These are phyloP conservation scores for Xyrichtys novacula DNA, from an alignment of 2,797 vertebrate species.

Conservation along the genomic window DNA sequence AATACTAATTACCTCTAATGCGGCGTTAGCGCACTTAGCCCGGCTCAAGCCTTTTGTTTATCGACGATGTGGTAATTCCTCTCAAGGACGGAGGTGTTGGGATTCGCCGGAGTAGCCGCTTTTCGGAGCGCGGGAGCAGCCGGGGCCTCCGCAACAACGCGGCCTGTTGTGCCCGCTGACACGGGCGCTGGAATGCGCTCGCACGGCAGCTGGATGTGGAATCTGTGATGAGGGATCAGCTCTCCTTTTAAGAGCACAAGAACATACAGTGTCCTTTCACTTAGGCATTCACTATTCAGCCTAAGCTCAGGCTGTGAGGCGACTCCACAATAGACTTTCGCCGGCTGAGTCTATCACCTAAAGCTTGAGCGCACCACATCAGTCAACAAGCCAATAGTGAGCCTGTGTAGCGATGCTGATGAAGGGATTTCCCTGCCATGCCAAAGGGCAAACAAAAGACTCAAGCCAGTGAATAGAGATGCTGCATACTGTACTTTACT, in stretches of 20 bases:
- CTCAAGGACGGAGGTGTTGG: slow-evolving; percentile 41
- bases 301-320: slow-evolving; percentile 22
- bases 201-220: slow-evolving; percentile 33
- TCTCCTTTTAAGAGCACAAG: slow-evolving; percentile 13
- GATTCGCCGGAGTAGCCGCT: neutral
- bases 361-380: slow-evolving; percentile 37
- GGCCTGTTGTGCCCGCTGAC: slow-evolving; percentile 19
- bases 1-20: slow-evolving; percentile 59
- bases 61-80: slow-evolving; percentile 47
- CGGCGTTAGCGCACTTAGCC: slow-evolving; percentile 34
- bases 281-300: slow-evolving; percentile 35
- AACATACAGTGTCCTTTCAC: slow-evolving; percentile 41
- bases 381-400: slow-evolving; percentile 42
- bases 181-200: slow-evolving; percentile 9
- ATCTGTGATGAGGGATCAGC: slow-evolving; percentile 44
- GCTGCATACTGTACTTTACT: slow-evolving; percentile 59
- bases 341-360: slow-evolving; percentile 43
- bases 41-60: slow-evolving; percentile 43
- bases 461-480: slow-evolving; percentile 47
- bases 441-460: slow-evolving; percentile 69
- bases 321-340: slow-evolving; percentile 31
- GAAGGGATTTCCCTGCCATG: slow-evolving; percentile 62
- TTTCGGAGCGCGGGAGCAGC: neutral
- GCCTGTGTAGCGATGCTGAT: slow-evolving; percentile 24
- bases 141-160: slow-evolving; percentile 13